These are phyloP conservation scores for Catostomus latipinnis DNA, from an alignment of 2,797 vertebrate genomes.

Conservation along the genomic window DNA sequence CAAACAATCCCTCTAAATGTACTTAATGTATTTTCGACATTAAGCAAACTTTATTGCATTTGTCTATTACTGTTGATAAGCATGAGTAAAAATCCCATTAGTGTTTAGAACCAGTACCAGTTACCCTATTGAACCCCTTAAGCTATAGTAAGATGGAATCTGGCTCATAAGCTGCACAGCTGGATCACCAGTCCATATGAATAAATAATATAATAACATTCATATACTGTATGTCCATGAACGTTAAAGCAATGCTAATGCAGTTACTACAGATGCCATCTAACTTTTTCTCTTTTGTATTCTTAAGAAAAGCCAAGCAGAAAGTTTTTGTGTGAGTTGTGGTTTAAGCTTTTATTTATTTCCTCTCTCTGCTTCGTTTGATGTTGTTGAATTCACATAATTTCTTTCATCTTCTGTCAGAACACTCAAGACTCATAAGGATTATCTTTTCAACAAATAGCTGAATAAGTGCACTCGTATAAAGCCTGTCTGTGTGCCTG, in stretches of 20 bases:
- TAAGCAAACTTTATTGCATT: background rate
- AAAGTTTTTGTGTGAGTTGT: background rate
- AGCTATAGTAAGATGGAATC: background rate
- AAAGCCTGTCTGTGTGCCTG: background rate
- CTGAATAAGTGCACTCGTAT: constrained; percentile 7
- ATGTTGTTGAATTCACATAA: constrained; percentile 12
- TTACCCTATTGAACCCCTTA: background rate
- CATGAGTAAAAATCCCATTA: background rate
- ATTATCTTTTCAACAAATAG: constrained; percentile 17
- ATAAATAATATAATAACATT: constrained; percentile 28
- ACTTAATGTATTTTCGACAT: background rate
- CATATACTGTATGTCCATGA: background rate
- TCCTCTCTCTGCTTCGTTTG: background rate
- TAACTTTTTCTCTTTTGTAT: background rate
- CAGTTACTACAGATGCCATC: constrained; percentile 5
- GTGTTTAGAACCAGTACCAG: background rate
- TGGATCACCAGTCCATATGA: constrained; percentile 7
- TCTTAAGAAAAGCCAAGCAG: constrained; percentile 7
- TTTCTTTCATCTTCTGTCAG: constrained; percentile 29
- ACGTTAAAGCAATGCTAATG: constrained; percentile 2
- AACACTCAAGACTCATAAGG: background rate
- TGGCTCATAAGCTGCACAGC: background rate
- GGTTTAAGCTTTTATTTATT: background rate
- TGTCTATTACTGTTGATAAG: background rate
- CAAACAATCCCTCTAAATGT: background rate